phyloP scores from a whole-genome alignment of 2,113 vertebrate genomes.

The Himantopus leucocephalus region DNA sequence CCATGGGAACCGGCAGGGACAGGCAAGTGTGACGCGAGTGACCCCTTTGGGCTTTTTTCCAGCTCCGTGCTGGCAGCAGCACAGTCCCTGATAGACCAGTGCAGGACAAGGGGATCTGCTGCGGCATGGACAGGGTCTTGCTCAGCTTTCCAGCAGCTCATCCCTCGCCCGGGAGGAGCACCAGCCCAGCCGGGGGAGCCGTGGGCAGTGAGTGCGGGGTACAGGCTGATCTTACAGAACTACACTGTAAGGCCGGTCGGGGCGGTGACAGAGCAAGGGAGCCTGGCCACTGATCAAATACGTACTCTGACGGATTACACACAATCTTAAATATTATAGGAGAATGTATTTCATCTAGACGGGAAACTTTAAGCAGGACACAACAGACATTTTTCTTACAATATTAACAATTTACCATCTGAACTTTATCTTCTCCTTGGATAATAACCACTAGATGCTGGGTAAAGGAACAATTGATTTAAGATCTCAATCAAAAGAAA shows the following conservation, averaged over 20 bases:
- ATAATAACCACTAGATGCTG: constrained; percentile 28
- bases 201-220: fast-evolving
- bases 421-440: constrained; percentile 50
- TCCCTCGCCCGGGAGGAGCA: not conserved
- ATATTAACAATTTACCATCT: constrained; percentile 58
- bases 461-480: constrained; percentile 59
- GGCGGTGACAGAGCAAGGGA: not conserved
- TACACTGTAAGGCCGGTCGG: fast-evolving
- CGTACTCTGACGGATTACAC: not conserved
- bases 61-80: not conserved
- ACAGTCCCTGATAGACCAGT: not conserved
- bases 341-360: constrained; percentile 32
- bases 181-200: too few relatives aligned
- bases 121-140: not conserved
- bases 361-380: constrained; percentile 30
- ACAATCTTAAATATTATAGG: not conserved
- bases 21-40: not conserved
- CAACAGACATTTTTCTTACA: constrained; percentile 48
- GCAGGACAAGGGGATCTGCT: not conserved
- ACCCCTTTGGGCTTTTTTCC: not conserved
- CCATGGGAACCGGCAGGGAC: fast-evolving
- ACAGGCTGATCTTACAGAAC: not conserved
- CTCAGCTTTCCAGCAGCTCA: not conserved
- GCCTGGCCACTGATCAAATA: fast-evolving
- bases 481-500: constrained; percentile 54